Evolutionary conservation across 2,888 invertebrate species (phyloP).

Genomic region (Stenodera caucasica): DNA sequence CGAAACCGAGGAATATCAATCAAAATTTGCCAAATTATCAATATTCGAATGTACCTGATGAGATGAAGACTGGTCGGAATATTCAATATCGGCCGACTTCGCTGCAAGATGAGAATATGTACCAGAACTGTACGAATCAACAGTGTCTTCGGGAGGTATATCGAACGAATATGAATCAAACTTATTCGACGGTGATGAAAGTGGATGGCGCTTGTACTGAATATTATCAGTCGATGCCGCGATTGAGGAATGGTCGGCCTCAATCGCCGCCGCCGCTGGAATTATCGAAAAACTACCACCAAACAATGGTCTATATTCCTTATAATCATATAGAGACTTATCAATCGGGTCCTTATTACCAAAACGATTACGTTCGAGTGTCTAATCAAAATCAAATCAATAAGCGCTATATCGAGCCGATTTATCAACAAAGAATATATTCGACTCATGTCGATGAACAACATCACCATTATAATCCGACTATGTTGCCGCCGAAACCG

Average conservation of each 20-base stretch:
- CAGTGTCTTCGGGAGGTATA: constrained; percentile 34
- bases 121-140: constrained; percentile 60
- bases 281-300: constrained; percentile 63
- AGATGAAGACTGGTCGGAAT: constrained; percentile 37
- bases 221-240: constrained; percentile 49
- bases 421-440: constrained; percentile 46
- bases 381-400: constrained; percentile 54
- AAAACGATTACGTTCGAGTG: constrained; percentile 47
- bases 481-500: constrained; percentile 39
- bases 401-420: constrained; percentile 51
- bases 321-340: constrained; percentile 60
- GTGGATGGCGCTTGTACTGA: constrained; percentile 48
- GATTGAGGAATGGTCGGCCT: constrained; percentile 59
- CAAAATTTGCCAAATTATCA: constrained; percentile 44
- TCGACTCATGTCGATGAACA: constrained; percentile 41
- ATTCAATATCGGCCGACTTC: constrained; percentile 49
- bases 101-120: constrained; percentile 53
- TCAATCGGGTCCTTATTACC: constrained; percentile 45
- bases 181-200: constrained; percentile 46
- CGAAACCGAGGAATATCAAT: constrained; percentile 44
- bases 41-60: constrained; percentile 41
- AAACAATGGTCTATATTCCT: constrained; percentile 70
- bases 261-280: constrained; percentile 71
- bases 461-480: constrained; percentile 42
- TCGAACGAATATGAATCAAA: constrained; percentile 45